Evolutionary conservation across 1,140 invertebrate genomes (phyloP), one percentile per base, ranked within the genome.

Genomic region (Drosophila subpulchrella): DNA sequence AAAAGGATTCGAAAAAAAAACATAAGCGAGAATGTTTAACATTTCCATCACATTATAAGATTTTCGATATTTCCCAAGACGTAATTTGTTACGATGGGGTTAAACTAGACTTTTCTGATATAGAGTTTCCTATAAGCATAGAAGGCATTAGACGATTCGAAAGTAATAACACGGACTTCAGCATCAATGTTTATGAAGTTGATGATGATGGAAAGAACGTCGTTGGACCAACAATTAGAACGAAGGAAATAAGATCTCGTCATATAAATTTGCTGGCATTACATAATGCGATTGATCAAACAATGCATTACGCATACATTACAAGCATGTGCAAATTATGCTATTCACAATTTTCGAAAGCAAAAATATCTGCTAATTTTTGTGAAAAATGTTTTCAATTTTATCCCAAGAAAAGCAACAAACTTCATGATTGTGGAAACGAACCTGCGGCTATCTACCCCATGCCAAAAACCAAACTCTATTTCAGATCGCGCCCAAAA

Each of bases 131-230:
- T 15, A 56, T 56, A 30, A 15, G 12, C 6, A 11, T 10, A 10
- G 39, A 56, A 6, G 54, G 54, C 10, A 15, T 56, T 3, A 56
- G 27, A n/a, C 38, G 20, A 0, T 56, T 56, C 11, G 54, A 56
- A 30, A 13, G 12, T 6, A 56, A 27, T 11, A 56, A 39, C 13
- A 3, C 8, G 10, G 20, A 56, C 5, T 56, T 42, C 30, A 56
- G 54, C 11, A 6, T 56, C 12, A 42, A 42, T 42, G 13, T 56
- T 6, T 56, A 42, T 27, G 20, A 42, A 15, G 24, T 39, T 3
- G 39, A 30, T 24, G n/a, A 12, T 20, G 20, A 11, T 42, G 54
- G 10, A 13, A 12, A 15, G 3, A n/a, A n/a, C 24, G 38, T 56
- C 2, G 4, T 56, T 0, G 54, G 54, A 12, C 38, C 38, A 1